Evolutionary conservation across 1,140 invertebrate species (phyloP), one percentile per base, ranked within the genome.

Genomic region (Nylanderia fulva): DNA sequence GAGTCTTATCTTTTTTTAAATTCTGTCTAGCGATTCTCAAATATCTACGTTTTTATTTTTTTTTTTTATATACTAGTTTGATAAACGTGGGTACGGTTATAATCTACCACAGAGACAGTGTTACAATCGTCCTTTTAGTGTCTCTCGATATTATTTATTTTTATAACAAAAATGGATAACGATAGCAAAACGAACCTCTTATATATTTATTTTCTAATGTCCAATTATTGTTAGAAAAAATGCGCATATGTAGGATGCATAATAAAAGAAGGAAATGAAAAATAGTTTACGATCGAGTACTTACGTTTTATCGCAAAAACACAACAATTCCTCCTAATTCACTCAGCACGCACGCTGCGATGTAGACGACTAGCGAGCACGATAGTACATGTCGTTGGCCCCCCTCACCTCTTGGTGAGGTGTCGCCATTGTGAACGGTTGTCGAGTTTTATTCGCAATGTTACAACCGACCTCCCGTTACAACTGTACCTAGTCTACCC

Each of bases 391-490:
- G 54, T 8, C 33, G 6, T 36, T 6, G 33, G 33, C 33, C 33
- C 33, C n/a, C n/a, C n/a, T 36, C 33, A 36, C 33, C 54, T 54
- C 9, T 54, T 21, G 18, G 52, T 54, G 18, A 54, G 52, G 6
- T 6, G 52, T n/a, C 18, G n/a, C 52, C n/a, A 56, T 27, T 7
- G 54, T 56, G 54, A 27, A 8, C 54, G n/a, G n/a, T 56, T 56
- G 54, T 56, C 54, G 21, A 56, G 54, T 56, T 56, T n/a, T n/a
- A 56, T 56, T 56, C 21, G 54, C 54, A 21, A 56, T 56, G 54
- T 56, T 27, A 56, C 54, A 56, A 56, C 54, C 54, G 21, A 56
- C 54, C 54, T 56, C 54, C n/a, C 54, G 52, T 54, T 54, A 54
- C 52, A 54, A 54, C 52, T n/a, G n/a, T 54, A 54, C 52, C n/a